Evolutionary conservation across 2,113 vertebrate species (phyloP), one percentile per base, ranked within the genome.

Genomic region (Malurus alboscapulatus): DNA sequence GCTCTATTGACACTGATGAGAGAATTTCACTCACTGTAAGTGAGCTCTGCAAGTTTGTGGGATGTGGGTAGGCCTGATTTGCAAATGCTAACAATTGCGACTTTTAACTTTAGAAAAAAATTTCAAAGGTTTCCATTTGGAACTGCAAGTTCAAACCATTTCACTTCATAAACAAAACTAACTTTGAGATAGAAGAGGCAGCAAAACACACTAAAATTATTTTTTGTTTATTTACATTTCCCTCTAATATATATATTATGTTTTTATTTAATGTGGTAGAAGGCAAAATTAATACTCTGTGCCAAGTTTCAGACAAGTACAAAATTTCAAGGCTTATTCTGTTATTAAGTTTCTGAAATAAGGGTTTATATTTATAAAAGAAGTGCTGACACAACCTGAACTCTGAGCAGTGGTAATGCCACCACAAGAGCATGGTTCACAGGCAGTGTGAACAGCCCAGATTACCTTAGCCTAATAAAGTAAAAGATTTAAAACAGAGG

Each of bases 311-410:
- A 94, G 57, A 72, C 57, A 76, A 29, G 12, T 65, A 83, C 72
- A 71, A 90, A 87, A 90, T 93, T 87, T 87, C 48, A 71, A 93
- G 77, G 53, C 30, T 93, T 90, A 62, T 74, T 94, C 90, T 42
- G 69, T 80, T 95, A 87, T 91, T 95, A 91, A 77, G 59, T 27
- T 88, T 93, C 54, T 94, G 89, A 90, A 93, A 85, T 57, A 81
- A 74, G 55, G 61, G 68, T 63, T 94, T 84, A n/a, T 44, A 47
- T 69, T 76, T 94, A 58, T 53, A 84, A 84, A 80, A 95, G 71
- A 95, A 94, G 22, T 45, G 65, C 74, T 95, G 85, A 94, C 83
- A 87, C 24, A 80, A 68, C 38, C 30, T 72, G 66, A 88, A 75
- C 59, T 55, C 74, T 29, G 36, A 72, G 57, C 48, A 45, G 62